Evolutionary conservation across 2,888 invertebrate species (phyloP), one percentile per base, ranked within the genome.

Genomic region (Acanthosepion lycidas): DNA sequence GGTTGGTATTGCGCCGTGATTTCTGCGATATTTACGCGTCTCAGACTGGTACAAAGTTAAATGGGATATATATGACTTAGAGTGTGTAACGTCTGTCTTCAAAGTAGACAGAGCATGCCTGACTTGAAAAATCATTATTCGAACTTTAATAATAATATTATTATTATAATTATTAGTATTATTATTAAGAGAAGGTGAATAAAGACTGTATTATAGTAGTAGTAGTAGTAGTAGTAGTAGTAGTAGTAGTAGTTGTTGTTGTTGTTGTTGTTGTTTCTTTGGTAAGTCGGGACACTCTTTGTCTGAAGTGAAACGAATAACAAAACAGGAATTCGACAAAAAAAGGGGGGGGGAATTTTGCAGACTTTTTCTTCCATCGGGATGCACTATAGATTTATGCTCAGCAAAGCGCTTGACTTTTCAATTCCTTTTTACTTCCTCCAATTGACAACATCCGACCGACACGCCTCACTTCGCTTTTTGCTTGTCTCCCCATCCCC

Each of bases 401-500:
- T n/a, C 78, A 78, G n/a, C 78, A n/a, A 78, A 78, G 33, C n/a
- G 8, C 9, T n/a, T n/a, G n/a, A n/a, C 5, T 78, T 78, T 78
- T 78, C 78, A 33, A n/a, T 78, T 78, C 78, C 78, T 5, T 78
- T 78, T 78, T n/a, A 9, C 78, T 78, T 78, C 78, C 12, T 78
- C 78, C 78, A 78, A 78, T n/a, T 78, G 78, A 78, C 78, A 78
- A 78, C n/a, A 78, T 78, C n/a, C 78, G 78, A n/a, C n/a, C 78
- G 78, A n/a, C 78, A 33, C 78, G 78, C 78, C 78, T 78, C 78
- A 78, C 78, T 78, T n/a, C 15, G 15, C 78, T 78, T 78, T 59
- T 23, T 59, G 5, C 59, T 59, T 59, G 4, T 55, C 78, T 33
- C n/a, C 33, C n/a, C n/a, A 8, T 0, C 78, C 28, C n/a, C n/a